Base-by-base conservation (phyloP, 1,140 invertebrate genomes). In the Argopecten irradians region DNA sequence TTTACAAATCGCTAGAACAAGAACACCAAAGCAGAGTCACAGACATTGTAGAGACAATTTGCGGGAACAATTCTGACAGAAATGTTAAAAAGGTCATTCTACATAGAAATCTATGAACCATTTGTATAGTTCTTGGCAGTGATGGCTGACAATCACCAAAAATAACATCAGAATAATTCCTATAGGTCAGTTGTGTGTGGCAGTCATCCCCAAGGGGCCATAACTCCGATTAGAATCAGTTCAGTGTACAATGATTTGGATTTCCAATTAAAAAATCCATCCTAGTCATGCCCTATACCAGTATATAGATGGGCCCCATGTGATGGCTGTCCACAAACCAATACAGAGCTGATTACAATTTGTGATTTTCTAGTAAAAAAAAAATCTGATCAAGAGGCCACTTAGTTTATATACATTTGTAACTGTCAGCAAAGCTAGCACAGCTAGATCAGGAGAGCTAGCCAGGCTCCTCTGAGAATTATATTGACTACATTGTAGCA, bases 241-340 rank as follows among this genome's bases (percentile, higher is more conserved):
- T 71, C 55, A n/a, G 28, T 71, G 55, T 71, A 71, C 22, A 28
- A 16, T 1, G 55, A 71, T 71, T 71, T n/a, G n/a, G 55, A 71
- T 71, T 71, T 71, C 28, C 55, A 71, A 71, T 71, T 71, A 71
- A 71, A 71, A 71, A 71, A n/a, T 71, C 55, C 55, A 71, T 71
- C 55, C 1, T 3, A 71, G 55, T 71, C 5, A 71, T 71, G 55
- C 28, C 55, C 55, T n/a, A 3, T 71, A 71, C 28, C 22, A 71
- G 55, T 3, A 16, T 5, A 28, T n/a, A 71, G 55, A n/a, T 11
- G 22, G 13, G 22, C 55, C 55, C 55, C 55, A 5, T 71, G 55
- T n/a, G 55, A 71, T 71, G 55, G n/a, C 16, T 11, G 16, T 71
- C 28, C 22, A 71, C 55, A 71, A 71, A 71, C 55, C n/a, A 5